These are phyloP conservation scores for Staurois parvus DNA, from an alignment of 2,797 vertebrate genomes.

Conservation along the genomic window DNA sequence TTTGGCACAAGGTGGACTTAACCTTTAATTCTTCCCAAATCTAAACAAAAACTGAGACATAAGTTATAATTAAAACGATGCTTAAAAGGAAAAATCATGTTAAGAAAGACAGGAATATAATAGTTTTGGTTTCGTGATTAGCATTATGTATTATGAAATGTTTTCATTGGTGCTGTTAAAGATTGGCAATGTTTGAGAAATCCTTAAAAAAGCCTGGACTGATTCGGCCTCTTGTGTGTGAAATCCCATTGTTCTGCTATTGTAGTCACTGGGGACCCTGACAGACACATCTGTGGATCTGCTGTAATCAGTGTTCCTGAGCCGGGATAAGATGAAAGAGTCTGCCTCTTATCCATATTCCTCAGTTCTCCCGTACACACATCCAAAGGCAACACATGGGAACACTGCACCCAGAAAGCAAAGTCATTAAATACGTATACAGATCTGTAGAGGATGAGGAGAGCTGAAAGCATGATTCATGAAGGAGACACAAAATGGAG, in stretches of 20 bases:
- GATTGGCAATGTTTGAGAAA: background rate
- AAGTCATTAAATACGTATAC: background rate
- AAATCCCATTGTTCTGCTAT: background rate
- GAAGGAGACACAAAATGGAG: background rate
- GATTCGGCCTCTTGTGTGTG: background rate
- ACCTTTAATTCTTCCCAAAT: too few species aligned
- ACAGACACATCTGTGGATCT: conserved; percentile 1
- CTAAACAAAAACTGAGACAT: too few species aligned
- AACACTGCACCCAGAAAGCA: background rate
- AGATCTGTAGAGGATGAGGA: background rate
- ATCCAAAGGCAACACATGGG: background rate
- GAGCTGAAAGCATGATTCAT: background rate
- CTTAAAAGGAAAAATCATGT: background rate
- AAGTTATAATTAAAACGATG: too few species aligned
- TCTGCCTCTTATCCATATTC: background rate
- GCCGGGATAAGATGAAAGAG: conserved; percentile 18
- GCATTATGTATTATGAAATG: background rate
- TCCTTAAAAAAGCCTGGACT: background rate
- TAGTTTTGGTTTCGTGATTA: background rate
- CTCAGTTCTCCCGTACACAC: background rate
- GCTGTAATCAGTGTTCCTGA: conserved; percentile 22
- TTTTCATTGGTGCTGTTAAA: background rate
- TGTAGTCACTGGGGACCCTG: background rate
- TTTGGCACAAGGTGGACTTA: too few species aligned
- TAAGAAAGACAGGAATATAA: background rate